Percentiles rank a stretch among this genome's conserved stretches.
Evolutionary conservation across 2,113 vertebrate species (phyloP).

Genomic region (Nycticebus coucang): DNA sequence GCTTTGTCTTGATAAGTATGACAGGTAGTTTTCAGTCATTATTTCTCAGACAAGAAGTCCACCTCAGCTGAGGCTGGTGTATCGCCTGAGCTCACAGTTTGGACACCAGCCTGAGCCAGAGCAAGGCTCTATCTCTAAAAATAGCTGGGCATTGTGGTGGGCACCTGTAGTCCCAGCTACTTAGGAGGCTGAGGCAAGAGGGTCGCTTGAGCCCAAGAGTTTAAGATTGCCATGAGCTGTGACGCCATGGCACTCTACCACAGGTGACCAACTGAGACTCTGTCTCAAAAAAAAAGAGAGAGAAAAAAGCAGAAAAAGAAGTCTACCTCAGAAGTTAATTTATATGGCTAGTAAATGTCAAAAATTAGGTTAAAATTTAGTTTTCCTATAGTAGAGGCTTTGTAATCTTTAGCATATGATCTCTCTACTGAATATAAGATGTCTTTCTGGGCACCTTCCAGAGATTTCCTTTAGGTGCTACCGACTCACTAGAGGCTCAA

Average conservation of each 20-base stretch:
- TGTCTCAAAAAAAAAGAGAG: no score
- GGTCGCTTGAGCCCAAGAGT: no score
- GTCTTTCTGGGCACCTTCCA: neutral
- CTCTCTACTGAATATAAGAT: neutral
- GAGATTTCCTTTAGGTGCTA: neutral
- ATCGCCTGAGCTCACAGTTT: no score
- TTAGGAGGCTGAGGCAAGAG: no score
- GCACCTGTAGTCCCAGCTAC: no score
- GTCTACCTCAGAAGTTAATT: slow-evolving; percentile 21
- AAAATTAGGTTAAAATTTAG: slow-evolving; percentile 22
- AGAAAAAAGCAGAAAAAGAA: neutral
- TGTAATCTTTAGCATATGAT: neutral
- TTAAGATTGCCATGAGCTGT: no score
- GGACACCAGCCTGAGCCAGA: no score
- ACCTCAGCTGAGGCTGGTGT: neutral
- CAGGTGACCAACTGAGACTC: no score
- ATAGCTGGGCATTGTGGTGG: no score
- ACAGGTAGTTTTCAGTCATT: neutral
- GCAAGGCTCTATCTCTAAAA: no score
- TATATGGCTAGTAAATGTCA: neutral
- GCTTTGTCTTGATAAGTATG: slow-evolving; percentile 22
- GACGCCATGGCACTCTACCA: no score
- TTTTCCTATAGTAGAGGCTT: neutral
- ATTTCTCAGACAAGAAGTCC: neutral
- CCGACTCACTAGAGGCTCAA: neutral